Conservation (phyloP, 2,888 invertebrate genomes). For the Lasioglossum pauxillum region DNA sequence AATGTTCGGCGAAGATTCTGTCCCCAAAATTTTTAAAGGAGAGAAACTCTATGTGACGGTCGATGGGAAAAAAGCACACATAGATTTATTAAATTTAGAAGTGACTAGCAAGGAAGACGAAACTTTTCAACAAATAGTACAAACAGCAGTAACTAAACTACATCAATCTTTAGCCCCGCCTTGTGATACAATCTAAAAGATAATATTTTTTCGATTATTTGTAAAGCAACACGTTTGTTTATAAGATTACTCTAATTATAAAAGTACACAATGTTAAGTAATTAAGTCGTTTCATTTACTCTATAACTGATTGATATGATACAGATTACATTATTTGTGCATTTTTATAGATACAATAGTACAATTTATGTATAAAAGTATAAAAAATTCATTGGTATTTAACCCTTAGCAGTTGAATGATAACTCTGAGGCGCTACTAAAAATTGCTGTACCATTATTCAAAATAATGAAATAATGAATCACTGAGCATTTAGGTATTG, state of each 20-base stretch:
- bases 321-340: slow-evolving; percentile 17
- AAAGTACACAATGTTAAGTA: slow-evolving; percentile 27
- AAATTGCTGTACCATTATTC: too few relatives aligned
- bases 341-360: slow-evolving; percentile 34
- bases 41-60: slow-evolving; percentile 94
- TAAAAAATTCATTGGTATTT: slow-evolving; percentile 27
- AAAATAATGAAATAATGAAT: too few relatives aligned
- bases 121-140: slow-evolving; percentile 92
- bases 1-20: slow-evolving; percentile 97
- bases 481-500: too few relatives aligned
- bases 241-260: slow-evolving; percentile 22
- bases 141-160: slow-evolving; percentile 93
- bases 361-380: slow-evolving; percentile 28
- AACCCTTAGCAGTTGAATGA: too few relatives aligned
- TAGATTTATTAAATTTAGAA: slow-evolving; percentile 92
- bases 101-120: slow-evolving; percentile 94
- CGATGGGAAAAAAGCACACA: slow-evolving; percentile 93
- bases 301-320: slow-evolving; percentile 32
- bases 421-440: too few relatives aligned
- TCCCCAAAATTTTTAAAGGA: slow-evolving; percentile 96
- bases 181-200: slow-evolving; percentile 74
- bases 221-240: slow-evolving; percentile 7
- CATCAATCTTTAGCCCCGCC: slow-evolving; percentile 92
- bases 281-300: slow-evolving; percentile 36
- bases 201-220: slow-evolving; percentile 17